phyloP scores from a whole-genome alignment of 1,140 invertebrate species.

The Globodera rostochiensis region DNA sequence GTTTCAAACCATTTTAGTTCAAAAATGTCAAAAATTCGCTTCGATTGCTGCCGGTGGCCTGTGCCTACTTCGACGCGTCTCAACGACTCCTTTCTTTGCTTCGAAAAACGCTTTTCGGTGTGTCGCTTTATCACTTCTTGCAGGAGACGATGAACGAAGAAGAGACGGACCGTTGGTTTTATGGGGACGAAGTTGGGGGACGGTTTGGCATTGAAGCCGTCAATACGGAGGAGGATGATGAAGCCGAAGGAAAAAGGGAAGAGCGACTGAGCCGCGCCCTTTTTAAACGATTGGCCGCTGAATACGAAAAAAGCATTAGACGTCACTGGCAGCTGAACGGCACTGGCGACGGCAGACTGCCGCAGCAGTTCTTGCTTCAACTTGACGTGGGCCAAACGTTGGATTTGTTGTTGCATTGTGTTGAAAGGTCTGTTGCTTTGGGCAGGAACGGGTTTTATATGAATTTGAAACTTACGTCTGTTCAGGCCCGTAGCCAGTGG shows the following conservation, averaged over 20 bases:
- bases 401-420: background rate
- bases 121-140: background rate
- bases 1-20: constrained; percentile 25
- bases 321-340: background rate
- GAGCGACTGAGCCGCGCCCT: background rate
- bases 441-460: background rate
- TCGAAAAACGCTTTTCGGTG: background rate
- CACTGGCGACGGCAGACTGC: background rate
- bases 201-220: background rate
- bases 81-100: constrained; percentile 22
- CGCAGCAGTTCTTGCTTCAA: background rate
- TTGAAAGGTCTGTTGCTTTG: background rate
- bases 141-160: background rate
- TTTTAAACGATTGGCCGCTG: background rate
- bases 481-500: too few relatives aligned
- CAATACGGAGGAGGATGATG: constrained; percentile 2
- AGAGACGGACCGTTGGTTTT: background rate
- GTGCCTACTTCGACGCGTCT: constrained; percentile 31
- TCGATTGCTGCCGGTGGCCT: constrained; percentile 28
- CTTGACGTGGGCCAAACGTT: constrained; percentile 2
- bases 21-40: constrained; percentile 22
- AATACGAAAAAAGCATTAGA: background rate
- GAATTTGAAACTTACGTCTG: too few relatives aligned
- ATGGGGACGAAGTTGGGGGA: background rate
- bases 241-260: background rate